Percentiles rank a stretch among this genome's conserved stretches.
Evolutionary conservation across 2,113 vertebrate species (phyloP).

Genomic region (Hippocampus barbouri): DNA sequence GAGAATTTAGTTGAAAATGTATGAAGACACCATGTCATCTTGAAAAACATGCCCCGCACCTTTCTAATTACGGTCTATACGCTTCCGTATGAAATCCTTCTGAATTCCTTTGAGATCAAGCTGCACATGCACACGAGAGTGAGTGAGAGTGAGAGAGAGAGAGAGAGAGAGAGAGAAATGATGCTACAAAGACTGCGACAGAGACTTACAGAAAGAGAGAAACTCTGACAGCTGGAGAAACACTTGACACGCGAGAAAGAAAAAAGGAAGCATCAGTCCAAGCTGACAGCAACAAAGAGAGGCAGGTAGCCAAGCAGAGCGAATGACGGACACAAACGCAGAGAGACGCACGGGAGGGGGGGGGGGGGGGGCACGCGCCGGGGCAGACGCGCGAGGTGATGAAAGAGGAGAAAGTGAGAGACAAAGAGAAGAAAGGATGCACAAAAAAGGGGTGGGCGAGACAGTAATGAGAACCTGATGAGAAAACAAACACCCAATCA

Average conservation of each 20-base stretch:
- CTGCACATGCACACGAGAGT: conserved; percentile 13
- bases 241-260: conserved; percentile 61
- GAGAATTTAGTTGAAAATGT: neutral
- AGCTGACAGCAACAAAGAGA: conserved; percentile 8
- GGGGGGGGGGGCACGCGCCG: neutral
- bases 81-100: neutral
- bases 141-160: neutral
- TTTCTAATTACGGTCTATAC: neutral
- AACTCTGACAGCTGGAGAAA: conserved; percentile 72
- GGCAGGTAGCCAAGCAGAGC: conserved; percentile 9
- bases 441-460: neutral
- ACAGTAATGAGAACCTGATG: conserved; percentile 25
- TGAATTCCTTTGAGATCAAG: neutral
- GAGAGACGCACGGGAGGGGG: neutral
- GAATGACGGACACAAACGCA: neutral
- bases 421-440: neutral
- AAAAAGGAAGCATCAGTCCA: conserved; percentile 7
- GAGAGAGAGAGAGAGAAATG: neutral
- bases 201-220: conserved; percentile 70
- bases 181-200: conserved; percentile 38
- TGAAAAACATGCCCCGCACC: neutral
- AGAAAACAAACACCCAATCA: conserved; percentile 23
- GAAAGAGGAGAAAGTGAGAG: neutral
- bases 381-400: conserved; percentile 1
- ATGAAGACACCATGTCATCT: neutral